phyloP scores from a whole-genome alignment of 2,888 invertebrate species.

The Lasioglossum morio region DNA sequence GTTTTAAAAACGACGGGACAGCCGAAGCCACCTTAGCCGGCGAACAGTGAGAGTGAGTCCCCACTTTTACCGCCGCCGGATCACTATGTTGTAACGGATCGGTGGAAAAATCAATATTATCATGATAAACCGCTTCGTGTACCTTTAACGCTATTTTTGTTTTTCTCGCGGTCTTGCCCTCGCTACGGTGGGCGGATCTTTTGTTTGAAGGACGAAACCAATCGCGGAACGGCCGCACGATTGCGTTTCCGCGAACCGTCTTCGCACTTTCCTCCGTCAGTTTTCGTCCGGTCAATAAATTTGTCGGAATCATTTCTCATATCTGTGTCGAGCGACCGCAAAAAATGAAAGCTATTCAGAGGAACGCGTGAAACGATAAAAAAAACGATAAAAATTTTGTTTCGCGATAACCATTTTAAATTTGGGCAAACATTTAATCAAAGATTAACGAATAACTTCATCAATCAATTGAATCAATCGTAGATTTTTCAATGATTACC shows the following conservation, averaged over 20 bases:
- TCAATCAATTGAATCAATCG: too few species aligned
- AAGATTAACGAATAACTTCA: too few species aligned
- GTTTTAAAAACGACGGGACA: slow-evolving; percentile 41
- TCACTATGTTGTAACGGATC: slow-evolving; percentile 65
- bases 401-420: too few species aligned
- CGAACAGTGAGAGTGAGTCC: slow-evolving; percentile 75
- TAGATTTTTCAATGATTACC: too few species aligned
- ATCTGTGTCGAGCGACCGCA: too few species aligned
- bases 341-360: too few species aligned
- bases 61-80: slow-evolving; percentile 72
- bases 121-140: not conserved
- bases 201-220: not conserved
- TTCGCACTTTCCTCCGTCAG: not conserved
- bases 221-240: not conserved
- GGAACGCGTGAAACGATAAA: too few species aligned
- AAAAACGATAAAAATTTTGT: too few species aligned
- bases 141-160: not conserved
- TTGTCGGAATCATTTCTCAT: too few species aligned
- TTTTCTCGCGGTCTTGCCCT: not conserved
- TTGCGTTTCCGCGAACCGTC: not conserved
- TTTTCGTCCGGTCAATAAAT: too few species aligned
- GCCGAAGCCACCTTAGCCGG: slow-evolving; percentile 30
- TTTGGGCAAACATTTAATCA: too few species aligned
- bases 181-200: not conserved
- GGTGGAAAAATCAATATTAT: slow-evolving; percentile 20